These are phyloP conservation scores for Agapornis canus DNA, from an alignment of 2,797 vertebrate genomes.

Conservation along the genomic window DNA sequence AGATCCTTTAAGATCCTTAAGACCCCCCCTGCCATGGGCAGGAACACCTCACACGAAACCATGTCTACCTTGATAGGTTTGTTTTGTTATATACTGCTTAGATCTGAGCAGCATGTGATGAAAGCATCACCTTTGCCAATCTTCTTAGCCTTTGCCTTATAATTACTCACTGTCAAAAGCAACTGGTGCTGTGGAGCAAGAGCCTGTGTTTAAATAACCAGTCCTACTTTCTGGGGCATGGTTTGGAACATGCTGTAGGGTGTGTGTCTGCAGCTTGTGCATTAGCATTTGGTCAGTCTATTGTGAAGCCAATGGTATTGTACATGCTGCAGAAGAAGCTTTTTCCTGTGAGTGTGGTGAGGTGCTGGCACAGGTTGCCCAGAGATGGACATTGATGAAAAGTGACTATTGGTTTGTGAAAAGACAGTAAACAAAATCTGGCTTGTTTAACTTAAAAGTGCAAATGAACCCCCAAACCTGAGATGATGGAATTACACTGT, in stretches of 20 bases:
- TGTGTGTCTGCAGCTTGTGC: not conserved
- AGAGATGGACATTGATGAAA: not conserved
- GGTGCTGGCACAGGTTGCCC: no score
- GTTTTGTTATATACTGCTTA: not conserved
- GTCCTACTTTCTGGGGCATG: accelerated
- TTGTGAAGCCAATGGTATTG: accelerated
- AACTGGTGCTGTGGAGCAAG: not conserved
- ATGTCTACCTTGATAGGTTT: not conserved
- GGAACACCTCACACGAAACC: not conserved
- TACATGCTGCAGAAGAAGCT: not conserved
- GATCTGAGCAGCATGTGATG: not conserved
- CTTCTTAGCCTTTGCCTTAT: not conserved
- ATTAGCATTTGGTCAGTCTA: not conserved
- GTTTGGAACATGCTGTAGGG: accelerated
- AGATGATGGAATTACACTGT: not conserved
- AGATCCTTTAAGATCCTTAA: not conserved
- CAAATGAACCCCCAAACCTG: not conserved
- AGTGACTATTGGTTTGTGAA: not conserved
- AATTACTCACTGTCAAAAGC: not conserved
- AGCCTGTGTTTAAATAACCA: not conserved
- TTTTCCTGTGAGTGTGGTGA: no score
- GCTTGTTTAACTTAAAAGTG: not conserved
- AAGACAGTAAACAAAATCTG: not conserved
- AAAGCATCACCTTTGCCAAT: not conserved
- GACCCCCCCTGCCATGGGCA: not conserved